Conservation (phyloP, 2,113 vertebrate species). For the Danio rerio region DNA sequence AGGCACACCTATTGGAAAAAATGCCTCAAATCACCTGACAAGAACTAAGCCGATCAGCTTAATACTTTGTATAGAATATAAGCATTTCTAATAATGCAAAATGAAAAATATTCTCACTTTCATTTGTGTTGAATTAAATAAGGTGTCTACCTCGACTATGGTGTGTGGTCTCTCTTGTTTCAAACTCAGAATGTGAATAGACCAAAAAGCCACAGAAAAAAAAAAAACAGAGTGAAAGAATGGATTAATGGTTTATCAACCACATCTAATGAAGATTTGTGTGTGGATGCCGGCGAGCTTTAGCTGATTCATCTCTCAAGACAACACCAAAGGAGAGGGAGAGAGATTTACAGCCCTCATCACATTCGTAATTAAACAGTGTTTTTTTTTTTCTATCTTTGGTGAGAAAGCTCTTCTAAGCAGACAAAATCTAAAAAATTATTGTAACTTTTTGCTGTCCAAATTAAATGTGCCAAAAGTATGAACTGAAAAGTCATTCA, state of each 20-base stretch:
- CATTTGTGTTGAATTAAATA: slow-evolving; percentile 5
- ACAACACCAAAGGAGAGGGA: slow-evolving; percentile 59
- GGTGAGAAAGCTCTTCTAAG: slow-evolving; percentile 47
- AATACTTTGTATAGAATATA: no score
- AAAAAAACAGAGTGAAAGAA: slow-evolving; percentile 67
- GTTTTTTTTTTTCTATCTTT: slow-evolving; percentile 48
- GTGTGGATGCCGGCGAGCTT: slow-evolving; percentile 62
- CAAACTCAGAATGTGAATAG: slow-evolving; percentile 59
- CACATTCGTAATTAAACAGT: slow-evolving; percentile 64
- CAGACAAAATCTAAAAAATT: slow-evolving; percentile 54
- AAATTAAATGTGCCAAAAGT: slow-evolving; percentile 36
- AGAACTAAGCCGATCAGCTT: no score
- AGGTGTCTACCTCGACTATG: slow-evolving; percentile 49
- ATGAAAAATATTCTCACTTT: not conserved
- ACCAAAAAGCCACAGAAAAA: slow-evolving; percentile 65
- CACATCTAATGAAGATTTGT: slow-evolving; percentile 74
- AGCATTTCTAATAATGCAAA: no score
- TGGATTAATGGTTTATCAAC: slow-evolving; percentile 74
- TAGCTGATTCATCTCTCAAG: slow-evolving; percentile 70
- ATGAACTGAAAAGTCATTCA: not conserved
- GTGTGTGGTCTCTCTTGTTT: slow-evolving; percentile 61
- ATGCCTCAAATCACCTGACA: no score
- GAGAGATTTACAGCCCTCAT: slow-evolving; percentile 63
- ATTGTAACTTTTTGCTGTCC: slow-evolving; percentile 24
- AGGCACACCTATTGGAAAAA: no score